A percentile compares a stretch with the other conserved stretches of the same genome.
Evolutionary conservation across 2,888 invertebrate genomes (phyloP).

Genomic region (Nyleta sp.): DNA sequence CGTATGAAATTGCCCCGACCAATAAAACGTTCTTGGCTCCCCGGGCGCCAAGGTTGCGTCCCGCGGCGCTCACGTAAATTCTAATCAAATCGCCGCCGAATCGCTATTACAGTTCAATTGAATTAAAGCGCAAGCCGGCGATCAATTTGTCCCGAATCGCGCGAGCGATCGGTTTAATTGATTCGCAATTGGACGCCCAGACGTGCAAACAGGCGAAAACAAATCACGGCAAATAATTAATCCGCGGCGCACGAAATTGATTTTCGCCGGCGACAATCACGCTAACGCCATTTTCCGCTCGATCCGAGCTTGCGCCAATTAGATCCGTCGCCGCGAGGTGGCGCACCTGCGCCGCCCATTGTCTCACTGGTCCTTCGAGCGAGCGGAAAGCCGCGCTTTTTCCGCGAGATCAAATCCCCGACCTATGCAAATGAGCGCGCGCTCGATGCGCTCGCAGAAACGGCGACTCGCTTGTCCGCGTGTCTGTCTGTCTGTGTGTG

Average conservation of each 20-base stretch:
- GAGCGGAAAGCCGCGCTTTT: too few species aligned
- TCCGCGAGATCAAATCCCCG: too few species aligned
- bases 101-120: not conserved
- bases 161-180: constrained; percentile 12
- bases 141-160: constrained; percentile 5
- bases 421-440: too few species aligned
- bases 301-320: too few species aligned
- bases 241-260: not conserved
- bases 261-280: too few species aligned
- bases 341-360: too few species aligned
- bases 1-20: constrained; percentile 9
- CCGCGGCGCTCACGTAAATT: constrained; percentile 21
- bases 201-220: constrained; percentile 9
- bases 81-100: constrained; percentile 16
- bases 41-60: constrained; percentile 24
- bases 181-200: constrained; percentile 3
- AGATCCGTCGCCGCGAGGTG: too few species aligned
- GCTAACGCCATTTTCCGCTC: too few species aligned
- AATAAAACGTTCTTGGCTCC: constrained; percentile 19
- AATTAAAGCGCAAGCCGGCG: constrained; percentile 5
- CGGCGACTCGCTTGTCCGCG: too few species aligned
- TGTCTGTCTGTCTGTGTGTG: too few species aligned
- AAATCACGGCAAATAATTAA: constrained; percentile 16
- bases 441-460: too few species aligned
- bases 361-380: too few species aligned